Conservation (phyloP, 2,888 invertebrate species). For the Mylabris sibirica region DNA sequence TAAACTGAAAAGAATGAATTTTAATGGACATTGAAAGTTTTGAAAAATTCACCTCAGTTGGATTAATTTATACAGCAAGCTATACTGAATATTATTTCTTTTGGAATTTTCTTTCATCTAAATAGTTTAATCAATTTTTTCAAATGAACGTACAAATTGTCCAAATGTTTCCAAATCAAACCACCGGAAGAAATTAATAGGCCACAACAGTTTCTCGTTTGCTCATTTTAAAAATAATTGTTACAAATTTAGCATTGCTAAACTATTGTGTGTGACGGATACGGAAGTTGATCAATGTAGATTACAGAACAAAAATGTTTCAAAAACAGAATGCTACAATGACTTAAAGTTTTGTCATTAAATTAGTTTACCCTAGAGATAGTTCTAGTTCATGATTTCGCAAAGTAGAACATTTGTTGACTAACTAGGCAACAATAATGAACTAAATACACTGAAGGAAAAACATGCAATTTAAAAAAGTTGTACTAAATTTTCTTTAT, state of each 20-base stretch:
- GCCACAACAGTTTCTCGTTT: too few species aligned
- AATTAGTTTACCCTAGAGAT: conserved; percentile 43
- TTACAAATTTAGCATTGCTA: conserved; percentile 30
- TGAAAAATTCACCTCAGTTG: too few species aligned
- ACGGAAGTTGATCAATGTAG: conserved; percentile 36
- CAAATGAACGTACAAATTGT: too few species aligned
- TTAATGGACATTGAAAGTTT: background rate
- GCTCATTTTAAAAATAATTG: too few species aligned
- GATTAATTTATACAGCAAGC: too few species aligned
- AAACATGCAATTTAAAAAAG: background rate
- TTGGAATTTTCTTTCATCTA: too few species aligned
- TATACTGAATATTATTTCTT: too few species aligned
- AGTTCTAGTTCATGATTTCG: conserved; percentile 30
- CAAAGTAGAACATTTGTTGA: conserved; percentile 17
- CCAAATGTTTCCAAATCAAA: too few species aligned
- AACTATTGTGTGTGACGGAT: too few species aligned
- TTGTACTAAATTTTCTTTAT: background rate
- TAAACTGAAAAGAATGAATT: background rate
- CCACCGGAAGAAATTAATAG: too few species aligned
- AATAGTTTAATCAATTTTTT: too few species aligned
- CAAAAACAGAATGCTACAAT: conserved; percentile 42
- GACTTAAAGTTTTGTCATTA: conserved; percentile 48
- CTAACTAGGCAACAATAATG: background rate
- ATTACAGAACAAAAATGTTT: conserved; percentile 42
- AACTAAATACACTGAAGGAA: background rate